These are phyloP conservation scores for Drosophila simulans DNA, from an alignment of 1,140 invertebrate species.

Conservation along the genomic window DNA sequence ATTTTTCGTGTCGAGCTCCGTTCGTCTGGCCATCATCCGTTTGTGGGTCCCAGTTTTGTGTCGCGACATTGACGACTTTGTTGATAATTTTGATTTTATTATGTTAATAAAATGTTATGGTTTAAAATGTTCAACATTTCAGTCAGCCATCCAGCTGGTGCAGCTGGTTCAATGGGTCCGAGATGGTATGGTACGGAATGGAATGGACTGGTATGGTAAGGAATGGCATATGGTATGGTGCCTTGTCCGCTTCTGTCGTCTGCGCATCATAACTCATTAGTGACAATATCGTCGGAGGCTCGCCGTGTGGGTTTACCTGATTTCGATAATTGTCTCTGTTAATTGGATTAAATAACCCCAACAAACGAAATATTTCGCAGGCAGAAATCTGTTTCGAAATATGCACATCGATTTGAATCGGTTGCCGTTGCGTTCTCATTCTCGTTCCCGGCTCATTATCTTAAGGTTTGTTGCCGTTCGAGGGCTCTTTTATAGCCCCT, in stretches of 20 bases:
- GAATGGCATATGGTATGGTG: constrained; percentile 16
- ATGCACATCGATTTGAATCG: constrained; percentile 79
- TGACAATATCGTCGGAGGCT: constrained; percentile 67
- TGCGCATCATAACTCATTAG: constrained; percentile 83
- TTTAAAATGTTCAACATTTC: constrained; percentile 82
- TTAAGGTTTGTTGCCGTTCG: constrained; percentile 47
- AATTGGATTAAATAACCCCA: constrained; percentile 81
- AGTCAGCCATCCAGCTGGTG: constrained; percentile 52
- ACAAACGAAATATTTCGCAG: constrained; percentile 64
- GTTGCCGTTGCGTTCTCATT: constrained; percentile 24
- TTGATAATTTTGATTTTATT: constrained; percentile 84
- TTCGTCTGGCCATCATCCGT: constrained; percentile 29
- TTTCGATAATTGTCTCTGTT: constrained; percentile 80
- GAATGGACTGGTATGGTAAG: constrained; percentile 12
- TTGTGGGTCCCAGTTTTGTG: constrained; percentile 47
- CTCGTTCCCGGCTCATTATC: constrained; percentile 57
- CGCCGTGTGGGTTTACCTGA: constrained; percentile 77
- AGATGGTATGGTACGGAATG: constrained; percentile 7
- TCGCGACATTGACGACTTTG: constrained; percentile 84
- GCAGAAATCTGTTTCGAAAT: constrained; percentile 67
- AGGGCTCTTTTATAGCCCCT: constrained; percentile 50
- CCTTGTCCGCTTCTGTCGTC: constrained; percentile 60
- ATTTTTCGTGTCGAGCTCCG: constrained; percentile 48
- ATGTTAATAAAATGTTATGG: constrained; percentile 84
- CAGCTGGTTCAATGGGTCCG: constrained; percentile 46